Conservation (phyloP, 2,113 vertebrate species). For the Notarius quadriscutis region DNA sequence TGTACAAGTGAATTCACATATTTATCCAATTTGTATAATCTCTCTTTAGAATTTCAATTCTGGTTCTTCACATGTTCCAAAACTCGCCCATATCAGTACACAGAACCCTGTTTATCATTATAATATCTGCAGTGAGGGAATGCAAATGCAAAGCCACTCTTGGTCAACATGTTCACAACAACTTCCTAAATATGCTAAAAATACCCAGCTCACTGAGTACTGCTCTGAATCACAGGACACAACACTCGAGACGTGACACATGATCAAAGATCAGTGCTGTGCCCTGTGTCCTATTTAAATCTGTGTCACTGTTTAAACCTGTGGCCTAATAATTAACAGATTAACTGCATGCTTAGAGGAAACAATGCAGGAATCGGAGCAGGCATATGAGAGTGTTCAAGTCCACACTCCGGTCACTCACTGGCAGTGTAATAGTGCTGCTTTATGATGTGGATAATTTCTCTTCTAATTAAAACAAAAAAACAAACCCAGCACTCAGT, state of each 20-base stretch:
- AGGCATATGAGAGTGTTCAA: neutral
- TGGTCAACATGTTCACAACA: neutral
- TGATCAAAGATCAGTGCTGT: neutral
- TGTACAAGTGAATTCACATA: constrained; percentile 61
- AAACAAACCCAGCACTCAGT: neutral
- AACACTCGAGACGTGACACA: neutral
- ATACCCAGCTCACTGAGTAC: neutral
- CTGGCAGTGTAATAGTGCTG: constrained; percentile 15
- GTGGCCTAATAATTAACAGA: constrained; percentile 11
- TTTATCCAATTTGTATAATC: constrained; percentile 51
- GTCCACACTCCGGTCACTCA: neutral
- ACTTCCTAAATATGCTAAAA: constrained; percentile 3
- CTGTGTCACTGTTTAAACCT: neutral
- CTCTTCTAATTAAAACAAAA: neutral
- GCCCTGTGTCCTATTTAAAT: neutral
- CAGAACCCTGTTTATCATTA: constrained; percentile 15
- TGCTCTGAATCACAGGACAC: neutral
- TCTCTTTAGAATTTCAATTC: constrained; percentile 59
- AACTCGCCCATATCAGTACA: neutral
- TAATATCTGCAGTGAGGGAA: constrained; percentile 26
- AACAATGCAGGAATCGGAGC: neutral
- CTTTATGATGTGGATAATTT: neutral
- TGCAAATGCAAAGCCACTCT: constrained; percentile 12
- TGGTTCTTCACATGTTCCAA: constrained; percentile 37
- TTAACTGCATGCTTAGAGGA: neutral